These are phyloP conservation scores for Endomychus coccineus DNA, from an alignment of 2,888 invertebrate genomes.

Conservation along the genomic window DNA sequence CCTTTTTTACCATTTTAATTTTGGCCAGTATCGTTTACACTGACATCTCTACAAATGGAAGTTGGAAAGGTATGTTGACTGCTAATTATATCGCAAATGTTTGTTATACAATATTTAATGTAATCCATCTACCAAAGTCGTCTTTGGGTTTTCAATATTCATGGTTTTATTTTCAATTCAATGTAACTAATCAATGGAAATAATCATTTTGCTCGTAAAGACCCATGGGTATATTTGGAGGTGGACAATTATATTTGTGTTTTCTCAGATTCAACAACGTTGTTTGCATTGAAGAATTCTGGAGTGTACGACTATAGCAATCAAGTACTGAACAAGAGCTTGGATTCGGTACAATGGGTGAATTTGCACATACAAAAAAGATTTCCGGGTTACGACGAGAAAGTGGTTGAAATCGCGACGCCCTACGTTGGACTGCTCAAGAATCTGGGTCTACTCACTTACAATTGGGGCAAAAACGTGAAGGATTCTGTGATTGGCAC, in stretches of 20 bases:
- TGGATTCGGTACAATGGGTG: constrained; percentile 54
- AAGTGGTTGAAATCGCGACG: constrained; percentile 48
- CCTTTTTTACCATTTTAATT: constrained; percentile 52
- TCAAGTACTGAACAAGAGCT: constrained; percentile 53
- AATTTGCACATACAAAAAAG: constrained; percentile 61
- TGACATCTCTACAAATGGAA: constrained; percentile 58
- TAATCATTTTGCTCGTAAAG: too few relatives aligned
- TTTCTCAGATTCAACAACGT: constrained; percentile 53
- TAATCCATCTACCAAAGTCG: too few relatives aligned
- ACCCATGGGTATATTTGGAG: too few relatives aligned
- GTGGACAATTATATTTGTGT: constrained; percentile 1
- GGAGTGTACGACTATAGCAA: constrained; percentile 59
- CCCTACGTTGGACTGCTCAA: constrained; percentile 56
- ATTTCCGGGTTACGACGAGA: constrained; percentile 59
- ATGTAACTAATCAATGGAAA: constrained; percentile 5
- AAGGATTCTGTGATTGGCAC: constrained; percentile 22
- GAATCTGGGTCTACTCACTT: constrained; percentile 50
- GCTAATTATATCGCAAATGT: neutral
- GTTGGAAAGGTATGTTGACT: constrained; percentile 56
- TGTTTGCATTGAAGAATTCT: constrained; percentile 55
- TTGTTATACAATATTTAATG: constrained; percentile 6
- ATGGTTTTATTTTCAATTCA: too few relatives aligned
- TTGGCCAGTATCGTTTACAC: constrained; percentile 56
- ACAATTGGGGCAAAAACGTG: constrained; percentile 42
- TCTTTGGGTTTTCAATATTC: too few relatives aligned